Conservation (phyloP, 1,140 invertebrate species). For the Drosophila mayri region DNA sequence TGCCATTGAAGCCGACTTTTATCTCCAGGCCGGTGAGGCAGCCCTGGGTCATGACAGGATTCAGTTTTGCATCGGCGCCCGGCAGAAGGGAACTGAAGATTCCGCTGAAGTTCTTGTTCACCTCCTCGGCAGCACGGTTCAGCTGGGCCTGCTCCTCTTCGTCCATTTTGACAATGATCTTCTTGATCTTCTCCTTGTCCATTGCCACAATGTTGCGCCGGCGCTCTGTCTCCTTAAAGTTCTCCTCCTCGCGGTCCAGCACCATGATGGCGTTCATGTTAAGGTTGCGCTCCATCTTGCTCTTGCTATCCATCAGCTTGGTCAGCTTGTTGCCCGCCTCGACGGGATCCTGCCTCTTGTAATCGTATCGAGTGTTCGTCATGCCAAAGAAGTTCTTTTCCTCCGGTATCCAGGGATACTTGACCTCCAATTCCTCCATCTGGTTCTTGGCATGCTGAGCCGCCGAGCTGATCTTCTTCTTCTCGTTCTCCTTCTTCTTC, state of each 20-base stretch:
- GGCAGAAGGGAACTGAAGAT: constrained; percentile 97
- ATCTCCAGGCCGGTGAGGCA: constrained; percentile 95
- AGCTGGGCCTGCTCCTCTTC: constrained; percentile 94
- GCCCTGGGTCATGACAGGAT: constrained; percentile 90
- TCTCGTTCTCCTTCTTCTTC: constrained; percentile 91
- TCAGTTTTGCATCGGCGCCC: constrained; percentile 94
- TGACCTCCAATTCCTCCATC: constrained; percentile 82
- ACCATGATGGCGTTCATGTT: constrained; percentile 95
- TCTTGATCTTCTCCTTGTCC: constrained; percentile 93
- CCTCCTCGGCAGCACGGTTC: constrained; percentile 92
- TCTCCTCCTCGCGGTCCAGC: constrained; percentile 94
- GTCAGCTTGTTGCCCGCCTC: constrained; percentile 87
- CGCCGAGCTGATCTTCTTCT: constrained; percentile 87
- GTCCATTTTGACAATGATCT: constrained; percentile 95
- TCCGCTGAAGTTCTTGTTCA: constrained; percentile 97
- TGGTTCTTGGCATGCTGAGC: constrained; percentile 76
- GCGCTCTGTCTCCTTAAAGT: constrained; percentile 92
- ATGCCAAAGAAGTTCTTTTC: constrained; percentile 93
- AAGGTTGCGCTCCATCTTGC: constrained; percentile 91
- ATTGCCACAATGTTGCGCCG: constrained; percentile 94
- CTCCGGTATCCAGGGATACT: constrained; percentile 90
- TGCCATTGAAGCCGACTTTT: constrained; percentile 95
- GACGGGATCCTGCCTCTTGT: constrained; percentile 86
- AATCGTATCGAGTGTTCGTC: constrained; percentile 88
- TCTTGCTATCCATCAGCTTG: constrained; percentile 88